Evolutionary conservation across 2,797 vertebrate species (phyloP).

Genomic region (Muscicapa striata): DNA sequence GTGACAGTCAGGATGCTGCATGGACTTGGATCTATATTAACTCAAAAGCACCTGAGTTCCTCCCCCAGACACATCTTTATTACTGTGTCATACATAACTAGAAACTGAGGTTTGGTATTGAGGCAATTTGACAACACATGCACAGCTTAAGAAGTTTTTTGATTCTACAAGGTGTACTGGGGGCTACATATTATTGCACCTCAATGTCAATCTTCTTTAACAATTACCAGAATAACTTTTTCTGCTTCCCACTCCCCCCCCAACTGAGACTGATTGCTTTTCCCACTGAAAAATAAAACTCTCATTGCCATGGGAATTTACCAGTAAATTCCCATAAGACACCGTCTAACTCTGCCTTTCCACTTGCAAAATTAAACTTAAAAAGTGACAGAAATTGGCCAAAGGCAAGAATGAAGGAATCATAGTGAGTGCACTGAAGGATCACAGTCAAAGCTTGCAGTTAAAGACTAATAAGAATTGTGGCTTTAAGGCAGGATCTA

Average conservation of each 20-base stretch:
- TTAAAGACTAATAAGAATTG: background rate
- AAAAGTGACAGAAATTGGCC: background rate
- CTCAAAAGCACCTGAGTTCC: background rate
- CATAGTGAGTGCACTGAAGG: background rate
- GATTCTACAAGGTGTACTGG: background rate
- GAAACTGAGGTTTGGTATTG: background rate
- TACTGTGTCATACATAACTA: background rate
- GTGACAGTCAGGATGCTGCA: background rate
- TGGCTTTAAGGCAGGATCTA: background rate
- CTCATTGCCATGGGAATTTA: background rate
- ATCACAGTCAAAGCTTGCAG: background rate
- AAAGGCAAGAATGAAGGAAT: background rate
- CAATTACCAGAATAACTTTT: background rate
- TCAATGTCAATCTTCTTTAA: background rate
- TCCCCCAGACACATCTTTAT: background rate
- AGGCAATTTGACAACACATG: background rate
- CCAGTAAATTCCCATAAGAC: background rate
- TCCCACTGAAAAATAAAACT: background rate
- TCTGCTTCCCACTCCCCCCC: background rate
- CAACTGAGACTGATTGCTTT: background rate
- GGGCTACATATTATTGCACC: background rate
- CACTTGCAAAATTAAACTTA: background rate
- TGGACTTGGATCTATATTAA: background rate
- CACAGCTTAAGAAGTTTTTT: background rate
- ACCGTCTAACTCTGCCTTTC: background rate